Percentiles rank a stretch among this genome's conserved stretches.
phyloP scores from a whole-genome alignment of 2,888 invertebrate genomes.

The Phoronis australis region DNA sequence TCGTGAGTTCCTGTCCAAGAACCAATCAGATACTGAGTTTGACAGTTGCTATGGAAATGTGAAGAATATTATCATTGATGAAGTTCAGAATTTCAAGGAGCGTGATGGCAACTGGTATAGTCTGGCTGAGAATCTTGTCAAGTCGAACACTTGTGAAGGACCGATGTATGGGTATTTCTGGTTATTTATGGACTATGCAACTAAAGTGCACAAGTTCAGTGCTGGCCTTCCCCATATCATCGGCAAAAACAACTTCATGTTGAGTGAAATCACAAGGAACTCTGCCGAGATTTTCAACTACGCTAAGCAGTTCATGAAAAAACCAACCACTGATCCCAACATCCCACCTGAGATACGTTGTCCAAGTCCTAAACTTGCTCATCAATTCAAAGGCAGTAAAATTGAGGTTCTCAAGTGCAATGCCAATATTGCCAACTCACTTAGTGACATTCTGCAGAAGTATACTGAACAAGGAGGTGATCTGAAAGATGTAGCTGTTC shows the following conservation, averaged over 20 bases:
- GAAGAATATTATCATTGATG: slow-evolving; percentile 31
- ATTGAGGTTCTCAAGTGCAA: slow-evolving; percentile 30
- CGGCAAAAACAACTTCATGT: slow-evolving; percentile 37
- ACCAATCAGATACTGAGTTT: slow-evolving; percentile 6
- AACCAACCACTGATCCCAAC: background rate
- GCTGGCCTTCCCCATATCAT: slow-evolving; percentile 32
- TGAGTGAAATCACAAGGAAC: slow-evolving; percentile 34
- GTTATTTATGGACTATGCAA: slow-evolving; percentile 39
- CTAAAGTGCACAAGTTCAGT: slow-evolving; percentile 36
- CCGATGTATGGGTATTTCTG: slow-evolving; percentile 28
- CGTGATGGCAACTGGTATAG: slow-evolving; percentile 37
- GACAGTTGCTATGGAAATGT: slow-evolving; percentile 17
- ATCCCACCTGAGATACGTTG: background rate
- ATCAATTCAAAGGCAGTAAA: slow-evolving; percentile 25
- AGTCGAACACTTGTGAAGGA: slow-evolving; percentile 12
- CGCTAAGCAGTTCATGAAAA: slow-evolving; percentile 30
- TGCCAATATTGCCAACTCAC: slow-evolving; percentile 19
- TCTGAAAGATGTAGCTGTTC: slow-evolving; percentile 28
- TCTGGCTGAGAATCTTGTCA: slow-evolving; percentile 22
- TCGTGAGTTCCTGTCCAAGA: slow-evolving; percentile 22
- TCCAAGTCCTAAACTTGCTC: slow-evolving; percentile 22
- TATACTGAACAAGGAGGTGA: slow-evolving; percentile 21
- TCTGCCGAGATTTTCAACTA: slow-evolving; percentile 36
- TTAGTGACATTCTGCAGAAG: slow-evolving; percentile 20
- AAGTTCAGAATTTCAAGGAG: slow-evolving; percentile 38